A percentile compares a stretch with the other conserved stretches of the same genome.
Conservation (phyloP, 2,113 vertebrate genomes). For the Dendropsophus ebraccatus region DNA sequence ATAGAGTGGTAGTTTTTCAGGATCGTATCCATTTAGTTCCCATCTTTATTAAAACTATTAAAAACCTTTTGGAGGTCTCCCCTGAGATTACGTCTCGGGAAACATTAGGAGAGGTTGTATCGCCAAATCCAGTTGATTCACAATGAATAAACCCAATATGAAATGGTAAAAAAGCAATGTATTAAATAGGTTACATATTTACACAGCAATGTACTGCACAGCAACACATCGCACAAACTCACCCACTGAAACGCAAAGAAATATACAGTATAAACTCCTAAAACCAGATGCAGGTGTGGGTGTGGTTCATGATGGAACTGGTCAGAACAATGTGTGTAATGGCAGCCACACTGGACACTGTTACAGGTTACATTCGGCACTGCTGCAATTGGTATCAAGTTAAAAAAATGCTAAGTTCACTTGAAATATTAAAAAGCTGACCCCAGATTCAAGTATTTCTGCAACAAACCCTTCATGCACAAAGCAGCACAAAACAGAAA, state of each 20-base stretch:
- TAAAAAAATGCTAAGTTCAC: background rate
- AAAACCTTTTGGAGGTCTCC: background rate
- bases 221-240: constrained; percentile 13
- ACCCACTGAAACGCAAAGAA: background rate
- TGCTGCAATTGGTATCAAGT: background rate
- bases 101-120: constrained; percentile 1
- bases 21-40: background rate
- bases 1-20: background rate
- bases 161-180: constrained; percentile 1
- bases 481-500: background rate
- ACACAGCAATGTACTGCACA: constrained; percentile 19
- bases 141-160: constrained; percentile 1
- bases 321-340: background rate
- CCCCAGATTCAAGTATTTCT: constrained; percentile 8
- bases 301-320: background rate
- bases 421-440: constrained; percentile 13
- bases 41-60: background rate
- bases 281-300: background rate
- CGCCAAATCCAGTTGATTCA: background rate
- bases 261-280: background rate
- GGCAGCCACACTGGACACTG: constrained; percentile 13
- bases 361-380: constrained; percentile 3
- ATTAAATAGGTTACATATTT: constrained; percentile 3
- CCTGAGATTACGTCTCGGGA: background rate
- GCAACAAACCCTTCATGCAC: constrained; percentile 19